Conservation (phyloP, 2,888 invertebrate genomes). For the Carpatolechia fugitivella region DNA sequence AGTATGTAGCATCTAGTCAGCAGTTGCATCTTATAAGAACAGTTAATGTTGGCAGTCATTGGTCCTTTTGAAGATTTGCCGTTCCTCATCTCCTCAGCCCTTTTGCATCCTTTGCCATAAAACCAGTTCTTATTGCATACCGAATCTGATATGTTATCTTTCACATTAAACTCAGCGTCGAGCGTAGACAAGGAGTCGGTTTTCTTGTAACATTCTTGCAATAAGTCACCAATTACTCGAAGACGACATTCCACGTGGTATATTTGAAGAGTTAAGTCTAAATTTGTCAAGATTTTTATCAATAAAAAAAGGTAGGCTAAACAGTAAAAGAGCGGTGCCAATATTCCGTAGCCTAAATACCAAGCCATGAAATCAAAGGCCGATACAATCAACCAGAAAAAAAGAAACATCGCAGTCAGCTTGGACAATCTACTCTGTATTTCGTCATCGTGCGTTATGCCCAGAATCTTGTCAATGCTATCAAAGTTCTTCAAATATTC, state of each 20-base stretch:
- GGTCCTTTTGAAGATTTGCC: constrained; percentile 18
- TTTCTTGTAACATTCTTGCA: neutral
- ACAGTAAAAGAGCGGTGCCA: neutral
- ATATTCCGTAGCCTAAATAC: constrained; percentile 35
- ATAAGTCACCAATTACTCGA: neutral
- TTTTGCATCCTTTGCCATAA: constrained; percentile 22
- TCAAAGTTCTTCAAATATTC: constrained; percentile 53
- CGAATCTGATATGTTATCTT: constrained; percentile 24
- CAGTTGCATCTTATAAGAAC: constrained; percentile 34
- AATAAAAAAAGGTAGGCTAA: neutral
- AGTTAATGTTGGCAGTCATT: constrained; percentile 16
- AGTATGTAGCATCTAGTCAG: constrained; percentile 54
- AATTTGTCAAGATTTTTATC: constrained; percentile 1
- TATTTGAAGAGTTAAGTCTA: neutral
- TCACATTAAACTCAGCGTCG: neutral
- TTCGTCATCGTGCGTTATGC: constrained; percentile 31
- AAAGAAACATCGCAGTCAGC: constrained; percentile 33
- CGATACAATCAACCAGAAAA: constrained; percentile 41
- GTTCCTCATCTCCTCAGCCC: constrained; percentile 8
- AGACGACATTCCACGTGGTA: constrained; percentile 1
- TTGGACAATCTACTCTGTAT: constrained; percentile 39
- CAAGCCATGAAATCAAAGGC: constrained; percentile 47
- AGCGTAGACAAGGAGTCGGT: constrained; percentile 21
- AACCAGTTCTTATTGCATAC: constrained; percentile 43
- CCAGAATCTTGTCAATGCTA: constrained; percentile 48